These are phyloP conservation scores for Eudyptes chrysolophus DNA, from an alignment of 2,113 vertebrate genomes.

Conservation along the genomic window DNA sequence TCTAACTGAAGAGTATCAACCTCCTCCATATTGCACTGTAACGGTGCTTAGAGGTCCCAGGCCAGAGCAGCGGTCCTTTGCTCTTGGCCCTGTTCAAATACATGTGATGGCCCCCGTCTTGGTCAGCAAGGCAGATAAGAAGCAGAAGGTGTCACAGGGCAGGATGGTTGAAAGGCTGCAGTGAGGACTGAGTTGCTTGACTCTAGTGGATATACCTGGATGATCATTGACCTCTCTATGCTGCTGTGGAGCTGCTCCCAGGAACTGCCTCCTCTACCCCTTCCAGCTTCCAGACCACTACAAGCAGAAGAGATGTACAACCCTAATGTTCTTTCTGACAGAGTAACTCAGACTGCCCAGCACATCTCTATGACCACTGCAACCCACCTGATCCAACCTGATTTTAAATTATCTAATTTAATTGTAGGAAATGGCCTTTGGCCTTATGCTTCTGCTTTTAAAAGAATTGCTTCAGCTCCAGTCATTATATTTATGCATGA, in stretches of 20 bases:
- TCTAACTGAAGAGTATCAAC: neutral
- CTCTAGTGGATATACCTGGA: too few relatives aligned
- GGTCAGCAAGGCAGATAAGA: neutral
- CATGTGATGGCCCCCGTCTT: fast-evolving
- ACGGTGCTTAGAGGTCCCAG: neutral
- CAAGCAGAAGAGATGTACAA: neutral
- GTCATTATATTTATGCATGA: slow-evolving; percentile 18
- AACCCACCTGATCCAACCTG: neutral
- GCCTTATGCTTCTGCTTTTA: slow-evolving; percentile 51
- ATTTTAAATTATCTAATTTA: slow-evolving; percentile 33
- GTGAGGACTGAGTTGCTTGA: neutral
- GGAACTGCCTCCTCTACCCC: neutral
- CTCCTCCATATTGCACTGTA: neutral
- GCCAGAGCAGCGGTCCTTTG: neutral
- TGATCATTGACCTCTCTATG: fast-evolving
- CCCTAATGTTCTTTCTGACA: neutral
- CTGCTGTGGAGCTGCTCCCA: neutral
- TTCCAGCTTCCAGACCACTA: neutral
- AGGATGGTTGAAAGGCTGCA: neutral
- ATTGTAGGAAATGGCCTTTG: slow-evolving; percentile 41
- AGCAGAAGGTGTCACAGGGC: neutral
- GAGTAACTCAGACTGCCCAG: neutral
- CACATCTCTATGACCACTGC: neutral
- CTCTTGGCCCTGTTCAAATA: neutral
- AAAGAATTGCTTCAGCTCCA: slow-evolving; percentile 39